phyloP scores from a whole-genome alignment of 2,113 vertebrate species.

The Trachemys scripta region DNA sequence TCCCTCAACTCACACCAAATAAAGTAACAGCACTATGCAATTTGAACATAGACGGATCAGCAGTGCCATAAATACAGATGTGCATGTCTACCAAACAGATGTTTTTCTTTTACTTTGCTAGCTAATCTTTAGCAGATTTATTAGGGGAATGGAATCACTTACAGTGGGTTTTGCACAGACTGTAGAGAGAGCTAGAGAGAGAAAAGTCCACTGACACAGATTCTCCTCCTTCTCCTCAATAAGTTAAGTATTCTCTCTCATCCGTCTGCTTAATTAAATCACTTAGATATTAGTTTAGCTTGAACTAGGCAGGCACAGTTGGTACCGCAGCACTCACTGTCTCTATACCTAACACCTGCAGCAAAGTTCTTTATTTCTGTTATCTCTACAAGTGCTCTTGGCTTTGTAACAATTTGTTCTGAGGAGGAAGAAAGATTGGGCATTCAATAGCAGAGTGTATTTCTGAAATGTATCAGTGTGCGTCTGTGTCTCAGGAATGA shows the following conservation, averaged over 20 bases:
- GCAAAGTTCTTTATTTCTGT: not conserved
- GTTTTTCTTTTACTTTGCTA: not conserved
- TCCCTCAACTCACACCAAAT: not conserved
- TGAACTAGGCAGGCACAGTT: not conserved
- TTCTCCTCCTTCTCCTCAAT: not conserved
- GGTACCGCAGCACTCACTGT: not conserved
- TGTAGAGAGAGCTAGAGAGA: not conserved
- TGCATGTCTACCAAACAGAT: fast-evolving
- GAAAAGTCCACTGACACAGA: not conserved
- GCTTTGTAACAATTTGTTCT: not conserved
- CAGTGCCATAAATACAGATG: not conserved
- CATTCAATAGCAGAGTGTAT: not conserved
- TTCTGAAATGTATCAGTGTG: not conserved
- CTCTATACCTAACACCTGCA: not conserved
- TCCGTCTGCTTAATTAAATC: not conserved
- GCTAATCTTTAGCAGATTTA: fast-evolving
- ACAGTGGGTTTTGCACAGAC: not conserved
- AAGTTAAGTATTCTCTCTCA: not conserved
- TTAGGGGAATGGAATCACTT: not conserved
- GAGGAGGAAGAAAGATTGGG: not conserved
- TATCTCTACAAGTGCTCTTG: not conserved
- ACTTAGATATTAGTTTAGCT: not conserved
- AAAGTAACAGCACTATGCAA: not conserved
- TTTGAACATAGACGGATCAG: not conserved
- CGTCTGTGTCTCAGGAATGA: not conserved